A percentile compares a stretch with the other conserved stretches of the same genome.
Conservation (phyloP, 1,140 invertebrate genomes). For the Zaprionus taronus region DNA sequence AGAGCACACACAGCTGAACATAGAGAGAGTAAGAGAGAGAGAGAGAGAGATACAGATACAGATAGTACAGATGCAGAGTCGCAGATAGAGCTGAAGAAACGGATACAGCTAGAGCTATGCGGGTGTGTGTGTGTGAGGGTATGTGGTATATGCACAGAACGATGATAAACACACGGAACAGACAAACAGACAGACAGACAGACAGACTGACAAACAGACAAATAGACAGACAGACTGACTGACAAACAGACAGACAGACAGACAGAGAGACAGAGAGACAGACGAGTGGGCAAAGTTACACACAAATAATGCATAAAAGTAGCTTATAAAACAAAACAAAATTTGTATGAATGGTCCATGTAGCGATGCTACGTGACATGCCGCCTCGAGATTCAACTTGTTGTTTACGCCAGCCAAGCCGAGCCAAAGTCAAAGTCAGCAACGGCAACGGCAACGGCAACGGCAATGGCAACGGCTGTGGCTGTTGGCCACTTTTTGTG, state of each 20-base stretch:
- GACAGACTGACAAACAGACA: slow-evolving; percentile 16
- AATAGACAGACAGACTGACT: slow-evolving; percentile 17
- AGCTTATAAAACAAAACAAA: slow-evolving; percentile 83
- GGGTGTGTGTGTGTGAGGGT: background rate
- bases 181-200: slow-evolving; percentile 17
- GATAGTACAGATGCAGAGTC: slow-evolving; percentile 29
- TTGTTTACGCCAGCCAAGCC: slow-evolving; percentile 48
- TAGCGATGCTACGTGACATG: slow-evolving; percentile 78
- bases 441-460: background rate
- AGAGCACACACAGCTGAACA: background rate
- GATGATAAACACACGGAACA: slow-evolving; percentile 29
- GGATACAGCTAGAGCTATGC: slow-evolving; percentile 16
- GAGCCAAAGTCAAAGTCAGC: background rate
- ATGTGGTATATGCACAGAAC: slow-evolving; percentile 24
- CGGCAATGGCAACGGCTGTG: too few species aligned
- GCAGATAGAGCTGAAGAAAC: slow-evolving; percentile 12
- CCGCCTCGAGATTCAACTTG: slow-evolving; percentile 76
- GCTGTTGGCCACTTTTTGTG: slow-evolving; percentile 64
- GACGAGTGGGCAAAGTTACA: slow-evolving; percentile 65
- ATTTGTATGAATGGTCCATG: slow-evolving; percentile 83
- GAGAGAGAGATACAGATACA: background rate
- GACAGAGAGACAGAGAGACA: background rate
- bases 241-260: background rate
- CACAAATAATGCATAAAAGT: slow-evolving; percentile 81
- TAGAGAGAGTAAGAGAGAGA: slow-evolving; percentile 8